Base-by-base conservation (phyloP, 2,888 invertebrate species). In the Saturnia japonica region DNA sequence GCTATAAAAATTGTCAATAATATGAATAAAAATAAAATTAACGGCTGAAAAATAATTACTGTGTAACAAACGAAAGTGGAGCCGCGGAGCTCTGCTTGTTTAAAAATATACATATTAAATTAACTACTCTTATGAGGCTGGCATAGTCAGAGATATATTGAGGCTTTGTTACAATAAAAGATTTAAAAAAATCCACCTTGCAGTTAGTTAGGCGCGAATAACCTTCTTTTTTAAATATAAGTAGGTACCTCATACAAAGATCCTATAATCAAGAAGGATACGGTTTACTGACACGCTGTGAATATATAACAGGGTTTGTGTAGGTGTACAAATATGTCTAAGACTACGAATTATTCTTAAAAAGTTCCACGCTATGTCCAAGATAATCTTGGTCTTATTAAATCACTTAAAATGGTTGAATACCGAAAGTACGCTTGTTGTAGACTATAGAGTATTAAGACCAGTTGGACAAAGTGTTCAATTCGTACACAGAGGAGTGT, bases 281-380 rank as follows among this genome's bases (percentile, higher is more conserved):
- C 62, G 62, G 14, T 62, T 34, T 28, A 22, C 34, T 62, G 14
- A 34, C 34, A 62, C 34, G 62, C 25, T 62, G 62, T 62, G 62
- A 62, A 62, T 62, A 28, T 19, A 12, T 62, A 62, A 57, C 57
- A 57, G 1, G 34, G 11, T 12, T 28, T 62, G 34, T 62, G 62
- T 62, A 34, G 62, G 34, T 16, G 62, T 62, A 16, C 4, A 62
- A 28, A 22, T 62, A 34, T 28, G 34, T 8, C 62, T 62, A 28
- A 62, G 28, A 62, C 54, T 54, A 54, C 54, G 54, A 54, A 54
- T 54, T 54, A 54, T 54, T n/a, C 22, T 54, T 54, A 54, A 54
- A 16, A 54, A 9, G 22, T 54, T 12, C 54, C 22, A 7, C n/a
- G 54, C 22, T 54, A 54, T 54, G 54, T n/a, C 1, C 22, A 54